A percentile compares a stretch with the other conserved stretches of the same genome.
phyloP scores from a whole-genome alignment of 2,113 vertebrate species.

The Megaceryle maxima region DNA sequence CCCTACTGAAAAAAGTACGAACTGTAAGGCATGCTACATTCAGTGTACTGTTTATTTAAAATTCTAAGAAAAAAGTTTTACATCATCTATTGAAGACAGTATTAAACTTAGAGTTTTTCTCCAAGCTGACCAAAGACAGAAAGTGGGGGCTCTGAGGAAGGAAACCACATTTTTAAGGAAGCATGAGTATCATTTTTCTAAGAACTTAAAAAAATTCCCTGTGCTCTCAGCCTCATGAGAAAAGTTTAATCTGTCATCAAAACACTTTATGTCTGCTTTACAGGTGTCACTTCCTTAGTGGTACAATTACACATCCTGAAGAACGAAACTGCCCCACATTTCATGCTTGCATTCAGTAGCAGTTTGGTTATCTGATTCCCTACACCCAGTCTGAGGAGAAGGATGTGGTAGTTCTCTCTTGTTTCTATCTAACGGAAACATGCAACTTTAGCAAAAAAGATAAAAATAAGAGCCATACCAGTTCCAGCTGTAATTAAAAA shows the following conservation, averaged over 20 bases:
- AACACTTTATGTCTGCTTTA: background rate
- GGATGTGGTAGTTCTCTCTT: background rate
- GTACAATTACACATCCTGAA: background rate
- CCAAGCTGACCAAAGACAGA: background rate
- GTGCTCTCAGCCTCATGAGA: background rate
- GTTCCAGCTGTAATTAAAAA: background rate
- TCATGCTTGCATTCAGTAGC: background rate
- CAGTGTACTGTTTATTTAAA: background rate
- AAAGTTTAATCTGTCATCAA: background rate
- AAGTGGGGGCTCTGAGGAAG: background rate
- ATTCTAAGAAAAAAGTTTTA: background rate
- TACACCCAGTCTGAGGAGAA: background rate
- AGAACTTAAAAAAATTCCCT: background rate
- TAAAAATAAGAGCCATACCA: background rate
- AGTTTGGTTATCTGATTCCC: background rate
- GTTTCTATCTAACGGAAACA: background rate
- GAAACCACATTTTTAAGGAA: background rate
- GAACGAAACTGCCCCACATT: background rate
- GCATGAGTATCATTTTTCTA: background rate
- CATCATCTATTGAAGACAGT: background rate
- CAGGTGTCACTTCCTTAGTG: background rate
- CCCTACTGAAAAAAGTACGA: background rate
- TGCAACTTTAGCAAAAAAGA: background rate
- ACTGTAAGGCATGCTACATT: background rate
- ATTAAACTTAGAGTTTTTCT: background rate